These are phyloP conservation scores for Lepidochrysops patricia DNA, from an alignment of 2,888 invertebrate genomes.

Conservation along the genomic window DNA sequence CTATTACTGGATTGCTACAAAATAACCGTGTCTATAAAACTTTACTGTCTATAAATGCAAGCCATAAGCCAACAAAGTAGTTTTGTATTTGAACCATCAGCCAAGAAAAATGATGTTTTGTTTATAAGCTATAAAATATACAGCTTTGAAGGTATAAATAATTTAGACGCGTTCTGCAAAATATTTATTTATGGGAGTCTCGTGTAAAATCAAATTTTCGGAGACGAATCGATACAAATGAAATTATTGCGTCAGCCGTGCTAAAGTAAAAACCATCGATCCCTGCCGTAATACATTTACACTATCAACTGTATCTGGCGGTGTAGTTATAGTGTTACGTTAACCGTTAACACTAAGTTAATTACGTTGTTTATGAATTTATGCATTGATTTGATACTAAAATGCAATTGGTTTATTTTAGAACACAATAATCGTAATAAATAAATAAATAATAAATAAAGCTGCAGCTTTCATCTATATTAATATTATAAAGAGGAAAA, in stretches of 20 bases:
- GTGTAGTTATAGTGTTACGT: not conserved
- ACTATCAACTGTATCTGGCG: not conserved
- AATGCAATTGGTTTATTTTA: no score
- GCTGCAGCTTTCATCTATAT: no score
- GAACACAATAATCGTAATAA: no score
- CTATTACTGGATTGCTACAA: not conserved
- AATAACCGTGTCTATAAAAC: not conserved
- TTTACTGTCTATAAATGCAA: not conserved
- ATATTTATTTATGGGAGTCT: not conserved
- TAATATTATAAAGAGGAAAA: no score
- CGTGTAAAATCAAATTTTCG: not conserved
- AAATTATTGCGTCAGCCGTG: not conserved
- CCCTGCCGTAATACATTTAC: not conserved
- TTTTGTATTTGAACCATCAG: not conserved
- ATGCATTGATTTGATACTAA: no score
- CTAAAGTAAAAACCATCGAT: not conserved
- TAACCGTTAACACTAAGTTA: no score
- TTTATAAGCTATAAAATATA: no score
- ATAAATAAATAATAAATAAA: no score
- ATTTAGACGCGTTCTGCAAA: not conserved
- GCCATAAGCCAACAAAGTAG: not conserved
- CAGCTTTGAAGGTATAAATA: no score
- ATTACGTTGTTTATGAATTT: no score
- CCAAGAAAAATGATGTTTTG: not conserved
- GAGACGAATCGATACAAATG: not conserved